These are phyloP conservation scores for Chrysoperla carnea DNA, from an alignment of 1,140 invertebrate genomes.

Conservation along the genomic window DNA sequence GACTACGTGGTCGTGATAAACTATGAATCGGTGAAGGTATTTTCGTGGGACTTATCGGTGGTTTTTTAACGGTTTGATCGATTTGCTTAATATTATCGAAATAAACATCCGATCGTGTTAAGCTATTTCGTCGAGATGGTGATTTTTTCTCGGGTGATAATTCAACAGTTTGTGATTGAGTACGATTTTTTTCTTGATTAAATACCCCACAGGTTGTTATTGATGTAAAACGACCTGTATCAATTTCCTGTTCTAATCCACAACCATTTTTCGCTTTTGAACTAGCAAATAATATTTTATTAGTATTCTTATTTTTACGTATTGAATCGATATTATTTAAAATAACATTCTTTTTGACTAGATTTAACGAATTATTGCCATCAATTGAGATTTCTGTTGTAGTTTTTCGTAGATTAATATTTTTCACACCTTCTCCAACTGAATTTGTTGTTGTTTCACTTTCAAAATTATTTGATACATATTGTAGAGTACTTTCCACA, in stretches of 20 bases:
- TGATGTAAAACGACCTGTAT: conserved; percentile 34
- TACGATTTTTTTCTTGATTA: conserved; percentile 24
- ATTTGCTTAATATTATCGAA: conserved; percentile 3
- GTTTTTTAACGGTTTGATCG: background rate
- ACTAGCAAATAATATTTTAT: conserved; percentile 16
- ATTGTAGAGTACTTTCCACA: conserved; percentile 15
- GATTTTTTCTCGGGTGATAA: conserved; percentile 4
- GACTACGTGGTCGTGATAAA: conserved; percentile 26
- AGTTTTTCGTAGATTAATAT: background rate
- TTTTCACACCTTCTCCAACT: background rate
- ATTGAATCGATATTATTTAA: background rate
- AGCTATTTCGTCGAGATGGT: conserved; percentile 26
- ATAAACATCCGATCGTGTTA: conserved; percentile 40
- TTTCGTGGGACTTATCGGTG: conserved; percentile 24
- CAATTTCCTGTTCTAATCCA: conserved; percentile 13
- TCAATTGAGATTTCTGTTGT: background rate
- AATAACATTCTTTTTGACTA: background rate
- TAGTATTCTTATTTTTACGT: conserved; percentile 1
- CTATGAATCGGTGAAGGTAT: conserved; percentile 39
- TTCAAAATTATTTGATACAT: background rate
- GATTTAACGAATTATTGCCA: background rate
- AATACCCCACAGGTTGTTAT: conserved; percentile 37
- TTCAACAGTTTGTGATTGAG: conserved; percentile 14
- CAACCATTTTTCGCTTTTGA: conserved; percentile 11
- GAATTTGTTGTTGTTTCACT: background rate